Evolutionary conservation across 2,888 invertebrate genomes (phyloP), one percentile per base, ranked within the genome.

Genomic region (Heliconius ethilla): DNA sequence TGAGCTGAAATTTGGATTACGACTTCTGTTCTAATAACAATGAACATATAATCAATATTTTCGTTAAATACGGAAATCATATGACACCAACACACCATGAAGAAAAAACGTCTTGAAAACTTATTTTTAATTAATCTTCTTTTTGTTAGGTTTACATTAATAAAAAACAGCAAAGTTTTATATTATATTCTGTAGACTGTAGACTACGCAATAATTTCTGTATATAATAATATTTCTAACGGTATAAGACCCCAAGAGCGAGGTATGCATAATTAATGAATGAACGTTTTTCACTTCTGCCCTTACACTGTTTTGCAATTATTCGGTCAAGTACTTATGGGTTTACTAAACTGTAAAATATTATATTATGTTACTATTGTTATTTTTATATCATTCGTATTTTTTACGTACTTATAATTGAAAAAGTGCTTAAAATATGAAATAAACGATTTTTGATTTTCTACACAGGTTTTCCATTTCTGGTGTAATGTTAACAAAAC

Each of bases 241-340:
- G 22, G 27, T 40, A 37, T n/a, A 22, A 22, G 67, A 29, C 63
- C 29, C 70, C 25, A 65, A 75, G 59, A 40, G 65, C 77, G 70
- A 33, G 65, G 70, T 77, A 75, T 81, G 79, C 80, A 79, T 79
- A 80, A 78, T 25, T 66, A 79, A 80, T 78, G 65, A 70, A 70
- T 73, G 37, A 81, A 76, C 70, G 70, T 80, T 79, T 59, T 62
- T 74, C 55, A 75, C 74, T 77, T 29, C 63, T n/a, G 65, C 25
- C 65, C 37, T 78, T 66, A 78, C 81, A 82, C 78, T 70, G 77
- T 75, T 82, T 80, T 77, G 79, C 81, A 78, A 79, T 82, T 79
- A 81, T 63, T 76, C 55, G 7, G 51, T 11, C 55, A 25, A 55
- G 70, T 62, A 72, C 72, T 66, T 66, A 66, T n/a, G 15, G 33